Percentiles rank a stretch among this genome's conserved stretches.
Conservation (phyloP, 2,797 vertebrate genomes). For the Coranthus polyacanthus region DNA sequence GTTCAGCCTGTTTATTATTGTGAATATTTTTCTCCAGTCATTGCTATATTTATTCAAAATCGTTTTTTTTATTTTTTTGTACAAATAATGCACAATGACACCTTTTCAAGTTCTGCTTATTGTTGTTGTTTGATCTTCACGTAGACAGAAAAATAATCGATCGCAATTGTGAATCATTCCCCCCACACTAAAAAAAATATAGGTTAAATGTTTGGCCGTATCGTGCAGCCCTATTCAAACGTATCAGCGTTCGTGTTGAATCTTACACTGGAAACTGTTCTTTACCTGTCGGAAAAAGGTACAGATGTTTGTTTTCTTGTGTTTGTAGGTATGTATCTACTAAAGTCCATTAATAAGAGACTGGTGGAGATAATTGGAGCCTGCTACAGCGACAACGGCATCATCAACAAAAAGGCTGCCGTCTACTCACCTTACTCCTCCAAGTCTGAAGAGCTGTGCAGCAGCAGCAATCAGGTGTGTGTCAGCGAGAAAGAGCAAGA, state of each 20-base stretch:
- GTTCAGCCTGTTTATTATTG: no score
- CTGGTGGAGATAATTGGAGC: slow-evolving; percentile 85
- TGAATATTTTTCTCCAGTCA: no score
- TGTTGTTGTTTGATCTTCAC: no score
- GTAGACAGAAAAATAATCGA: no score
- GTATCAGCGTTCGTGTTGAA: not conserved
- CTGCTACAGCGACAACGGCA: slow-evolving; percentile 85
- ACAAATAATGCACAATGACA: no score
- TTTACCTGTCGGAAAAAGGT: not conserved
- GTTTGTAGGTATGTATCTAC: slow-evolving; percentile 84
- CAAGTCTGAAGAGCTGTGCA: slow-evolving; percentile 72
- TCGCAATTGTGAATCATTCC: no score
- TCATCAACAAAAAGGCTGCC: slow-evolving; percentile 46
- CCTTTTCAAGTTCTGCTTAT: no score
- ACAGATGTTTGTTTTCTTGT: slow-evolving; percentile 1
- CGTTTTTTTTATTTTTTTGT: no score
- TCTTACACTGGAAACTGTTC: not conserved
- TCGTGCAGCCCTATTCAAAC: not conserved
- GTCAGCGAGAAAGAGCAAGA: not conserved
- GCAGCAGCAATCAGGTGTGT: slow-evolving; percentile 41
- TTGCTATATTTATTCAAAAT: no score
- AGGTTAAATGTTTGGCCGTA: no score
- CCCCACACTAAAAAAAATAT: no score
- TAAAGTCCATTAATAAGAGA: slow-evolving; percentile 84
- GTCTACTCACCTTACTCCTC: slow-evolving; percentile 91